Evolutionary conservation across 2,113 vertebrate species (phyloP).

Genomic region (Bostrychus sinensis): DNA sequence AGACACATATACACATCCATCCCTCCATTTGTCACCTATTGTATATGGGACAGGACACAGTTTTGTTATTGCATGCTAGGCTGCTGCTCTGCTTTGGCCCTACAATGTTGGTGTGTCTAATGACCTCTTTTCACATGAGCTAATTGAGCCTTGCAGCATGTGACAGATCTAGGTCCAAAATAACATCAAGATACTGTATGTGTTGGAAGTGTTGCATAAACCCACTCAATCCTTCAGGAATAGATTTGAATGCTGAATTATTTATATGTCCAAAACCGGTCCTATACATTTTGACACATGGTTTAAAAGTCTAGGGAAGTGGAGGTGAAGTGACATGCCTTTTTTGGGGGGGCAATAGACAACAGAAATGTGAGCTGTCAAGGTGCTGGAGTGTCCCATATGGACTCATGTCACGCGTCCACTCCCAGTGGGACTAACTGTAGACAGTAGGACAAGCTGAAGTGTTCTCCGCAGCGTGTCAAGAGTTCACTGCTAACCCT

Average conservation of each 20-base stretch:
- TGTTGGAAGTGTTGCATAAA: background rate
- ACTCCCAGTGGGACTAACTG: conserved; percentile 28
- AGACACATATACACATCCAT: background rate
- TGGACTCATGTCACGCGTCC: conserved; percentile 50
- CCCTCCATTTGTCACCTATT: background rate
- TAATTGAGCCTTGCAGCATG: conserved; percentile 39
- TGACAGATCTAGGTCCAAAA: conserved; percentile 28
- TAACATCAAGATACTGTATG: conserved; percentile 21
- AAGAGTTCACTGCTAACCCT: conserved; percentile 8
- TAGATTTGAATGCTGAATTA: conserved; percentile 24
- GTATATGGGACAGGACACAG: too few species aligned
- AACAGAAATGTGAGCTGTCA: conserved; percentile 51
- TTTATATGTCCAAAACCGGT: conserved; percentile 11
- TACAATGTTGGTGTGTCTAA: conserved; percentile 25
- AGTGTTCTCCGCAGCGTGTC: conserved; percentile 26
- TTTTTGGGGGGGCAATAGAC: conserved; percentile 7
- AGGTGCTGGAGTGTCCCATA: conserved; percentile 37
- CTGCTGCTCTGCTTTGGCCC: background rate
- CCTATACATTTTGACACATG: conserved; percentile 11
- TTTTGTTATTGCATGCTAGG: conserved; percentile 8
- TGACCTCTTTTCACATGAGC: conserved; percentile 32
- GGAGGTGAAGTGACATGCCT: conserved; percentile 24
- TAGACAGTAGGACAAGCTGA: background rate
- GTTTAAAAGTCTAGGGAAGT: background rate
- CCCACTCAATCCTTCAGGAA: background rate